A percentile compares a stretch with the other conserved stretches of the same genome.
Conservation (phyloP, 2,113 vertebrate genomes). For the Regulus satrapa region DNA sequence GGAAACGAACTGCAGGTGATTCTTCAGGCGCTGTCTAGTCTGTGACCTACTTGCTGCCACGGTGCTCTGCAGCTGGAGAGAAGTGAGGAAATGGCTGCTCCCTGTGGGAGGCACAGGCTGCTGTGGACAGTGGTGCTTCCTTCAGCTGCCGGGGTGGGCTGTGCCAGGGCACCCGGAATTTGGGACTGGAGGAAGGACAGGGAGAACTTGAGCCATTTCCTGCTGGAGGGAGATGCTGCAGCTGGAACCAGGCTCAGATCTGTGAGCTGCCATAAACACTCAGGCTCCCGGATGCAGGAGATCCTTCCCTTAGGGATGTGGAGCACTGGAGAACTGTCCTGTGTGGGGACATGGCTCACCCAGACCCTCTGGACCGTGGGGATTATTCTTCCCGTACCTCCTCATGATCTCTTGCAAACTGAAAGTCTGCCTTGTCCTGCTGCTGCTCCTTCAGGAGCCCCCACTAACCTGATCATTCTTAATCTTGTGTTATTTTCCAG, state of each 20-base stretch:
- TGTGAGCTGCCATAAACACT: not conserved
- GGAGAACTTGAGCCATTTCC: not conserved
- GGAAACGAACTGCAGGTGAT: not conserved
- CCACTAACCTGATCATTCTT: not conserved
- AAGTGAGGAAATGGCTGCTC: not conserved
- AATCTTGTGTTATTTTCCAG: slow-evolving; percentile 37
- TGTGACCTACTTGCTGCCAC: not conserved
- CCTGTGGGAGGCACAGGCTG: not conserved
- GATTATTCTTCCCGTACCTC: not conserved
- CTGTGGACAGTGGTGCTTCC: not conserved
- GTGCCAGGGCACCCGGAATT: fast-evolving
- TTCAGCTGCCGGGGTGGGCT: not conserved
- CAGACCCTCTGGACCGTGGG: not conserved
- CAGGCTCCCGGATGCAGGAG: not conserved
- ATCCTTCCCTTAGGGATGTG: not conserved
- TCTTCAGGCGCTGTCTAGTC: not conserved
- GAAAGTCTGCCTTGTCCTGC: not conserved
- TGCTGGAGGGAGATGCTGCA: not conserved
- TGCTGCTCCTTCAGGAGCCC: not conserved
- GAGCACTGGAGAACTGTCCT: not conserved
- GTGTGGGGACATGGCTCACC: not conserved
- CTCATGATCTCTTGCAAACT: not conserved
- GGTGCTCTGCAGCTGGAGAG: not conserved
- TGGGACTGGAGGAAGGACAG: not conserved
- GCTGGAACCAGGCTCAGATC: not conserved